Evolutionary conservation across 2,797 vertebrate species (phyloP).

Genomic region (Melanogrammus aeglefinus): DNA sequence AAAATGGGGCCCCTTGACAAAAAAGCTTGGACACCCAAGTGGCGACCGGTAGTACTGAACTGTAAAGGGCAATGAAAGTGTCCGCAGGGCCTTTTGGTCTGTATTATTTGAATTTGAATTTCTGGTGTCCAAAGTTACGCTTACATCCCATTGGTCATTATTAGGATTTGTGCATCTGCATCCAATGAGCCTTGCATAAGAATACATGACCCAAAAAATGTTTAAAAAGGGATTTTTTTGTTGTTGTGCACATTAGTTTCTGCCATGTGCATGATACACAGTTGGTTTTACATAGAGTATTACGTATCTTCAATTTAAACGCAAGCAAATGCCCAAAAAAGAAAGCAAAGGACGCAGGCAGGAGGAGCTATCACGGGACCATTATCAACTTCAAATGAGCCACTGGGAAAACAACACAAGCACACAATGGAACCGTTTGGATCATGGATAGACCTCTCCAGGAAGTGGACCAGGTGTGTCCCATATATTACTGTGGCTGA

Average conservation of each 20-base stretch:
- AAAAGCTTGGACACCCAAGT: background rate
- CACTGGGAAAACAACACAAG: conserved; percentile 23
- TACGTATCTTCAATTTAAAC: background rate
- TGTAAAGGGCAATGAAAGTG: background rate
- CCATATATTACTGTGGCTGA: conserved; percentile 24
- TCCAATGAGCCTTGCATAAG: background rate
- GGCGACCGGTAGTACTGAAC: background rate
- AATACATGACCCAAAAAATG: background rate
- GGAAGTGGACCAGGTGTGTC: conserved; percentile 56
- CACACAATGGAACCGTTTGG: conserved; percentile 38
- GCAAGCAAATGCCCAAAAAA: conserved; percentile 14
- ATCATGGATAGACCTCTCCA: conserved; percentile 36
- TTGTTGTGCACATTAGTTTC: background rate
- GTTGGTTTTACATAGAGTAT: background rate
- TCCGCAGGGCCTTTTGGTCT: background rate
- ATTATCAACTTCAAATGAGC: conserved; percentile 48
- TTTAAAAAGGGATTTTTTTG: background rate
- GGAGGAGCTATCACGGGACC: conserved; percentile 29
- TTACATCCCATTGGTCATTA: background rate
- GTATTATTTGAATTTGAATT: background rate
- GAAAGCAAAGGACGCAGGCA: conserved; percentile 12
- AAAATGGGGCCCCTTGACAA: background rate
- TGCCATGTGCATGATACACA: background rate
- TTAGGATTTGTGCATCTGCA: background rate
- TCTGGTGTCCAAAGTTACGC: background rate